Base-by-base conservation (phyloP, 2,113 vertebrate genomes). In the Platycercus adscitus region DNA sequence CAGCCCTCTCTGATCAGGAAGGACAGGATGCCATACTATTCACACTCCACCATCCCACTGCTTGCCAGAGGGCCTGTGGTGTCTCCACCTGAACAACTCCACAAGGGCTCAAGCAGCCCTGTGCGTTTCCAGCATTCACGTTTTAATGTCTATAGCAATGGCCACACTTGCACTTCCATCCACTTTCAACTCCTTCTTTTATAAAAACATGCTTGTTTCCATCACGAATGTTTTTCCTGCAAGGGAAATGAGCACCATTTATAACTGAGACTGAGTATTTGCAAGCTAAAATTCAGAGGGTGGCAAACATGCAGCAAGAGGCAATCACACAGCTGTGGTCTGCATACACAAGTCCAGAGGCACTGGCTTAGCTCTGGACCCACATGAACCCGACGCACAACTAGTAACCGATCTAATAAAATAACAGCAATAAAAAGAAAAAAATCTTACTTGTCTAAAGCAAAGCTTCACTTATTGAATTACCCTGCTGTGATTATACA, bases 11-110 rank as follows among this genome's bases (percentile, higher is more conserved):
- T 4, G 12, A 26, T 19, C 12, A 4, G 50, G 29, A 60, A 21
- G 29, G n/a, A 33, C 35, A 56, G 46, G 24, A 39, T 63, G 39
- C 15, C 31, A 39, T 35, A n/a, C 21, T 13, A 10, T 49, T 64
- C 0, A 0, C 2, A 9, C 4, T 52, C 17, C n/a, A 11, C 25
- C 9, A 12, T 31, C 44, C 41, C 68, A 37, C 4, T 4, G 0
- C 7, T 26, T 71, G 44, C 55, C 6, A 28, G n/a, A 39, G 33
- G 28, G 41, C 44, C 37, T 2, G 0, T 2, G 1, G 7, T 21
- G 44, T 41, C 16, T 39, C 20, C 3, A 0, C 8, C 29, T 28
- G 50, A 8, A 41, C 8, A 6, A 31, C 6, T 7, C 6, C 26
- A 5, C 12, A 17, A 43, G 37, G 35, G 14, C 35, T 28, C 13